These are phyloP conservation scores for Pseudomyrmex cubaensis DNA, from an alignment of 1,140 invertebrate species.

Conservation along the genomic window DNA sequence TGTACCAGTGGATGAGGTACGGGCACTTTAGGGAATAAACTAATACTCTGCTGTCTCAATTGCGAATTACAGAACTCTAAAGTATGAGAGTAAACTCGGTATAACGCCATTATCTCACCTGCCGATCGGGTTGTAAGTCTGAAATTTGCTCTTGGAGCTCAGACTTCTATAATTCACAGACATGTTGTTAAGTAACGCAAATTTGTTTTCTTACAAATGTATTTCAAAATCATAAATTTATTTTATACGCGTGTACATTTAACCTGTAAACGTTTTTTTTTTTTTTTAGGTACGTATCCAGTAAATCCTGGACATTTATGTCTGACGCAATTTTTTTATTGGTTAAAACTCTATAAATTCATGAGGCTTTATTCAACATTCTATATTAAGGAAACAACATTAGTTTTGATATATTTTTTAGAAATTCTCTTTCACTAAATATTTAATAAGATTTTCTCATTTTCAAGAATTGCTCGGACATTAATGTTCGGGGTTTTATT, in stretches of 20 bases:
- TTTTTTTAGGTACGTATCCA: too few species aligned
- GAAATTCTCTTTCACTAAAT: too few species aligned
- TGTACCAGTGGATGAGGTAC: constrained; percentile 50
- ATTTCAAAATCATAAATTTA: not conserved
- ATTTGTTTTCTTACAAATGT: constrained; percentile 25
- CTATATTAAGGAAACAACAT: too few species aligned
- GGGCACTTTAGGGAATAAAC: constrained; percentile 59
- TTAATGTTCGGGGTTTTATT: not conserved
- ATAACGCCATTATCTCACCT: constrained; percentile 54
- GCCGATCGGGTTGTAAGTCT: constrained; percentile 50
- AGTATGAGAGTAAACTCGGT: constrained; percentile 58
- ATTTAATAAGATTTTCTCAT: too few species aligned
- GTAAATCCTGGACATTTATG: too few species aligned
- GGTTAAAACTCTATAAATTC: too few species aligned
- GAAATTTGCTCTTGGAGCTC: constrained; percentile 43
- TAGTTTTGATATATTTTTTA: too few species aligned
- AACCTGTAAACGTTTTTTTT: too few species aligned
- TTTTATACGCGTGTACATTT: too few species aligned
- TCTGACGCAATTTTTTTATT: too few species aligned
- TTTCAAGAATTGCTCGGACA: too few species aligned
- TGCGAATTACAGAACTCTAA: constrained; percentile 60
- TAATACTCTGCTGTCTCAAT: constrained; percentile 53
- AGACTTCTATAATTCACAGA: constrained; percentile 20
- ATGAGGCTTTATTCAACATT: too few species aligned
- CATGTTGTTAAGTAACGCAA: not conserved